Base-by-base conservation (phyloP, 2,888 invertebrate species). In the Lampropteryx suffumata region DNA sequence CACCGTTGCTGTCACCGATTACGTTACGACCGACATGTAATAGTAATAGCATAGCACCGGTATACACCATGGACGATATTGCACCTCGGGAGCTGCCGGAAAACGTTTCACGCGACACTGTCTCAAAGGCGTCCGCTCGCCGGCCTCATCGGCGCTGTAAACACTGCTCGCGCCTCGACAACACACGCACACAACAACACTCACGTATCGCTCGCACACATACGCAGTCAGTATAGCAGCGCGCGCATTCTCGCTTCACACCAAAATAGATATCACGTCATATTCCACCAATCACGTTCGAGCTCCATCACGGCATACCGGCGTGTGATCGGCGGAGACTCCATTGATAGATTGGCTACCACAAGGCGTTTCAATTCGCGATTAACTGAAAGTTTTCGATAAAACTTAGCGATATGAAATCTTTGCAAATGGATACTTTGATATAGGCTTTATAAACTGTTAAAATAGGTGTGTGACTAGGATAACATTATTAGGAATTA, bases 101-200 rank as follows among this genome's bases (percentile, higher is more conserved):
- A 85, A 88, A 88, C 75, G 71, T 74, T 75, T 79, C 73, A 76
- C 75, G 73, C 75, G 71, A 68, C 79, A 79, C 81, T 60, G 64
- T 59, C 77, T 79, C 65, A 75, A 94, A 93, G 93, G 93, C 91
- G 94, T 94, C 81, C 93, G 95, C 79, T 83, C 84, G 68, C 91
- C 91, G 80, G 91, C 91, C 71, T 77, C 76, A 76, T 74, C 74
- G 88, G 89, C 77, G 86, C 92, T 91, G 80, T 91, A 92, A 73
- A 92, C 92, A 79, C 92, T 74, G 74, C 75, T 64, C 79, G 76
- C 79, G 82, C 71, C 80, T 75, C 83, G 73, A 82, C 84, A 84
- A 85, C 86, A 84, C 81, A 79, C 82, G 69, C 85, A 83, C 84
- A 82, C 84, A 77, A 59, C 56, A 64, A 71, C 69, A 59, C 53